These are phyloP conservation scores for Prinia subflava DNA, from an alignment of 2,113 vertebrate genomes.

Conservation along the genomic window DNA sequence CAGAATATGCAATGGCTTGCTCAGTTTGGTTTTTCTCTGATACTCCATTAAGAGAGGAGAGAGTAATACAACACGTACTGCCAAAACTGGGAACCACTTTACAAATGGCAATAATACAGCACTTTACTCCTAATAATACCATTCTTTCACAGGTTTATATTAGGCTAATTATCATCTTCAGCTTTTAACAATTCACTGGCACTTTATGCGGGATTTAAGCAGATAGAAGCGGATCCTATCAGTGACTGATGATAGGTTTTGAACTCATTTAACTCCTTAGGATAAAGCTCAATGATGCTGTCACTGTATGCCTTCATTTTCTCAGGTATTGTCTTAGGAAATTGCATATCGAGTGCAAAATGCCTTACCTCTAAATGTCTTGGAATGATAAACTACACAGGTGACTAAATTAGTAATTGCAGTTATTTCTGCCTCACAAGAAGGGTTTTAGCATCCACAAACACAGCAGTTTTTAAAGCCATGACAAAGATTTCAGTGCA, in stretches of 20 bases:
- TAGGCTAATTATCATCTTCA: not conserved
- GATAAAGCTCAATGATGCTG: not conserved
- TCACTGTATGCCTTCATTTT: not conserved
- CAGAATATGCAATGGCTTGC: not conserved
- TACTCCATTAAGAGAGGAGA: not conserved
- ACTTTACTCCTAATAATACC: not conserved
- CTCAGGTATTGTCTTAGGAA: constrained; percentile 16
- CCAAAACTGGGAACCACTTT: not conserved
- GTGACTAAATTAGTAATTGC: constrained; percentile 29
- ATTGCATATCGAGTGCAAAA: not conserved
- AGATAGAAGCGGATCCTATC: not conserved
- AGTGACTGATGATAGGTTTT: constrained; percentile 5
- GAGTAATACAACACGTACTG: not conserved
- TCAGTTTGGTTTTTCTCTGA: not conserved
- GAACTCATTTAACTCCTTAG: constrained; percentile 35
- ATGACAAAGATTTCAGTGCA: not conserved
- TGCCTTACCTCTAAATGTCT: not conserved
- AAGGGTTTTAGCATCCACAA: constrained; percentile 7
- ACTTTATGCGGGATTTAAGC: not conserved
- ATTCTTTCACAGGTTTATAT: not conserved
- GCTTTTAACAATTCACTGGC: constrained; percentile 15
- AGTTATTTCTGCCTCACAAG: not conserved
- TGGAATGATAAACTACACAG: not conserved
- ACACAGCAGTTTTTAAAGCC: not conserved
- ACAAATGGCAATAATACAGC: not conserved